Conservation (phyloP, 2,113 vertebrate species). For the Ptychochromis oligacanthus region DNA sequence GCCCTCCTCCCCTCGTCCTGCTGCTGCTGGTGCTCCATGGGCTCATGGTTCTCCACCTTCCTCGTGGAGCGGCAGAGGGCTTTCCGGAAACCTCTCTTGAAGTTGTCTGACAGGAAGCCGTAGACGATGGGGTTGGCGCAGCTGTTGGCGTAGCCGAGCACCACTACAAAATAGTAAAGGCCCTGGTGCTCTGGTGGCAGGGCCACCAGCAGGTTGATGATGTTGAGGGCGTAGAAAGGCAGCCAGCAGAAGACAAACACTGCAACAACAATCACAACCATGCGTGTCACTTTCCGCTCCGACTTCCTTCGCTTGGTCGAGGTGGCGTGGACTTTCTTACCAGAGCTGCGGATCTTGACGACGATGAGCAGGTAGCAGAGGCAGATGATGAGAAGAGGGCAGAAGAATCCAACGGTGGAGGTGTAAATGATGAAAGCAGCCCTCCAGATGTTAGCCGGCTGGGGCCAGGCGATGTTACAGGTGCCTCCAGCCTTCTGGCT, state of each 20-base stretch:
- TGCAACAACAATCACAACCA: slow-evolving; percentile 94
- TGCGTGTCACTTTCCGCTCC: slow-evolving; percentile 90
- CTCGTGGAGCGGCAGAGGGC: slow-evolving; percentile 87
- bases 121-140: slow-evolving; percentile 97
- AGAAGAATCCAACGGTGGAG: slow-evolving; percentile 90
- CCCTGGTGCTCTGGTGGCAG: slow-evolving; percentile 86
- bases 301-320: slow-evolving; percentile 88
- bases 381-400: slow-evolving; percentile 91
- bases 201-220: slow-evolving; percentile 88
- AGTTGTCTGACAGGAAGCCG: slow-evolving; percentile 94
- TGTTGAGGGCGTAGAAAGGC: slow-evolving; percentile 93
- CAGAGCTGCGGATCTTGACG: slow-evolving; percentile 89
- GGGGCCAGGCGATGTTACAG: slow-evolving; percentile 94
- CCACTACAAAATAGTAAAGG: slow-evolving; percentile 90
- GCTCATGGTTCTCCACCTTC: slow-evolving; percentile 78
- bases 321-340: slow-evolving; percentile 87
- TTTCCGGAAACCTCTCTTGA: slow-evolving; percentile 94
- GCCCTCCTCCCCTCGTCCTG: slow-evolving; percentile 70
- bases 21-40: slow-evolving; percentile 56
- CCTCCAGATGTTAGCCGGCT: slow-evolving; percentile 86
- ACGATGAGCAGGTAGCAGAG: slow-evolving; percentile 95
- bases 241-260: slow-evolving; percentile 96
- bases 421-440: slow-evolving; percentile 93
- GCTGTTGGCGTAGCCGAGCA: slow-evolving; percentile 94
- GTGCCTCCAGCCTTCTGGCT: slow-evolving; percentile 84